Evolutionary conservation across 2,888 invertebrate genomes (phyloP).

Genomic region (Tyria jacobaeae): DNA sequence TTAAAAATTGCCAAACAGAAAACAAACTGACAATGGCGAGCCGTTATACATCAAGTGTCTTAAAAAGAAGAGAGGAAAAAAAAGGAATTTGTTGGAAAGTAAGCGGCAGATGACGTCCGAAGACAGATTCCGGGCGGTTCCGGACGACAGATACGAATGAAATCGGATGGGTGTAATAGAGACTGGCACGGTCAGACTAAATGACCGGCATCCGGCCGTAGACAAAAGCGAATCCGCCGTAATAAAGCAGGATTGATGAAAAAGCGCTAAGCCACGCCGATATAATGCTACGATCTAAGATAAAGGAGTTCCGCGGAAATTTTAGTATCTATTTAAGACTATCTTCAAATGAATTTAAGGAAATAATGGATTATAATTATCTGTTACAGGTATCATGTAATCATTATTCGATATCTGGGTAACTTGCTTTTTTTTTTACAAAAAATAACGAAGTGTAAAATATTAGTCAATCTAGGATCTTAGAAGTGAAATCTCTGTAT

Average conservation of each 20-base stretch:
- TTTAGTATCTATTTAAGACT: constrained; percentile 1
- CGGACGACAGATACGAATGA: constrained; percentile 83
- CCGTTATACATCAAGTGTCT: constrained; percentile 79
- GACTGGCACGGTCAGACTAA: constrained; percentile 80
- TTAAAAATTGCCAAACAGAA: constrained; percentile 86
- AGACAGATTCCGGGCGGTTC: constrained; percentile 75
- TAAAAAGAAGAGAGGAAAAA: constrained; percentile 69
- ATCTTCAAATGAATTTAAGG: too few relatives aligned
- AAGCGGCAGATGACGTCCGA: constrained; percentile 75
- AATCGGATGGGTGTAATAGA: constrained; percentile 82
- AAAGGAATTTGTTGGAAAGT: constrained; percentile 66
- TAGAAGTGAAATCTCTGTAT: too few relatives aligned
- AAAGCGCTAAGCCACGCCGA: constrained; percentile 88
- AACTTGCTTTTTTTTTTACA: too few relatives aligned
- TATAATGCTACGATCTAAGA: constrained; percentile 67
- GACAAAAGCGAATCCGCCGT: constrained; percentile 84
- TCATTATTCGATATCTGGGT: too few relatives aligned
- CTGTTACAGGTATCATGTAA: too few relatives aligned
- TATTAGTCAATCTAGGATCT: too few relatives aligned
- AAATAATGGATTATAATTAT: too few relatives aligned
- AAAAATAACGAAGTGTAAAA: too few relatives aligned
- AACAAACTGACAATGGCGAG: constrained; percentile 79
- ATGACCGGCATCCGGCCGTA: constrained; percentile 83
- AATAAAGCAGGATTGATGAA: constrained; percentile 88
- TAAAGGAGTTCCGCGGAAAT: constrained; percentile 46